Evolutionary conservation across 2,113 vertebrate genomes (phyloP).

Genomic region (Bungarus multicinctus): DNA sequence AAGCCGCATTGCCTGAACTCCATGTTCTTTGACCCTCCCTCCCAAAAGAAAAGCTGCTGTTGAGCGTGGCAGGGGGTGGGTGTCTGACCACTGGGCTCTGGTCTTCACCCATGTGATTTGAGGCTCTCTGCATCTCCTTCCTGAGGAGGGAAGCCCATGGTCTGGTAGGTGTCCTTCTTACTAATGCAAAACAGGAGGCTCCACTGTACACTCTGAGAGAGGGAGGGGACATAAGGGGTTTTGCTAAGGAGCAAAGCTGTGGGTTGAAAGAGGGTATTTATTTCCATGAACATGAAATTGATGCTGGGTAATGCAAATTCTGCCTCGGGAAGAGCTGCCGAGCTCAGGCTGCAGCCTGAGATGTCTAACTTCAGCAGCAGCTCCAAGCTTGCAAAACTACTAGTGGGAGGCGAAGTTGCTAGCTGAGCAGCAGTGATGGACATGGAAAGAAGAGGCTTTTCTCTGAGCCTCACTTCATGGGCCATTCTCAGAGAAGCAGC

Average conservation of each 20-base stretch:
- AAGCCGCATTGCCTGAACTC: slow-evolving; percentile 41
- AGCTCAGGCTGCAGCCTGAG: background rate
- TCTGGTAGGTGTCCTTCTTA: background rate
- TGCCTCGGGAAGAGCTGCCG: background rate
- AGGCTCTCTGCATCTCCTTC: background rate
- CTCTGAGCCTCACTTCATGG: background rate
- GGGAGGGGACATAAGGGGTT: background rate
- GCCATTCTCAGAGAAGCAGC: background rate
- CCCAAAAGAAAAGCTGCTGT: background rate
- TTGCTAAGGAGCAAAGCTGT: background rate
- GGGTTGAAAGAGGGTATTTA: background rate
- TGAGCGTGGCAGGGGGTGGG: background rate
- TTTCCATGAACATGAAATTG: background rate
- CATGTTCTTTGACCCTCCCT: background rate
- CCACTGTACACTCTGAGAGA: background rate
- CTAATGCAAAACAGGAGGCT: background rate
- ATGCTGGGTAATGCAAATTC: background rate
- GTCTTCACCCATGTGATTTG: background rate
- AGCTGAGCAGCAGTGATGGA: background rate
- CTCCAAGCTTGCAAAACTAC: background rate
- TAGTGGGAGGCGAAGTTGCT: background rate
- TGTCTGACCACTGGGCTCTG: background rate
- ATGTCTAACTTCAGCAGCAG: background rate
- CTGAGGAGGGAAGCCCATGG: background rate
- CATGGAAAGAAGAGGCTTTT: background rate